These are phyloP conservation scores for Patiria pectinifera DNA, from an alignment of 53 echinoderm and acorn worm genomes.

Conservation along the genomic window DNA sequence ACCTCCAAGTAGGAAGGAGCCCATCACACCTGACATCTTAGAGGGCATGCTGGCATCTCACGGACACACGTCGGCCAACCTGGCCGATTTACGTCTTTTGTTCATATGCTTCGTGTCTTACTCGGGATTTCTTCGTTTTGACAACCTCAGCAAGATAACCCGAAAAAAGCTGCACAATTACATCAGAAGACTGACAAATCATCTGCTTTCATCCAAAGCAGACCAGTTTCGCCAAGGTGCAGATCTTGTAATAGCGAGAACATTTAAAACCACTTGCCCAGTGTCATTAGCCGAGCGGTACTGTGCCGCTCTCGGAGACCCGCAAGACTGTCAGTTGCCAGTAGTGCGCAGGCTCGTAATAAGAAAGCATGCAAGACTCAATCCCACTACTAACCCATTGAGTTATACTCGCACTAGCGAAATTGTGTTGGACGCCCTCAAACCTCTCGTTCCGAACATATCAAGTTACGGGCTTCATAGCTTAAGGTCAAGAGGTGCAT, in stretches of 20 bases:
- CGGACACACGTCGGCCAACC: slow-evolving; percentile 35
- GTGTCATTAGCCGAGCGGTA: slow-evolving; percentile 35
- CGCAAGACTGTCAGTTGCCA: background rate
- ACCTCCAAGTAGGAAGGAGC: background rate
- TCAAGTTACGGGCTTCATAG: slow-evolving; percentile 35
- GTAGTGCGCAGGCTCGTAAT: background rate
- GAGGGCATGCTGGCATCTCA: slow-evolving; percentile 2
- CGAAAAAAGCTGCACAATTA: slow-evolving; percentile 2
- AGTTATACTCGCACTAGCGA: background rate
- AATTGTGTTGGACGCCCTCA: slow-evolving; percentile 4
- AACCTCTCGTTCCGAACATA: slow-evolving; percentile 20
- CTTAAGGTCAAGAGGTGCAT: slow-evolving; percentile 22
- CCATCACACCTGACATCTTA: slow-evolving; percentile 43
- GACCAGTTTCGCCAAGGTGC: slow-evolving; percentile 32
- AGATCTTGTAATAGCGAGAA: slow-evolving; percentile 5
- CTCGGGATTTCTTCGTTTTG: slow-evolving; percentile 45
- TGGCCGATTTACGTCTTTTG: slow-evolving; percentile 20
- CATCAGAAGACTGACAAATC: slow-evolving; percentile 7
- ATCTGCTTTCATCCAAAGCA: slow-evolving; percentile 22
- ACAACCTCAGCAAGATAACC: background rate
- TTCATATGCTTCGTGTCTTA: slow-evolving; percentile 58
- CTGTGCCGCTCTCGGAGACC: slow-evolving; percentile 23
- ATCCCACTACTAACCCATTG: slow-evolving; percentile 4
- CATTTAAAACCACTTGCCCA: slow-evolving; percentile 40
- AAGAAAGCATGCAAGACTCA: background rate